Evolutionary conservation across 1,140 invertebrate species (phyloP), one percentile per base, ranked within the genome.

Genomic region (Drosophila trapezifrons): DNA sequence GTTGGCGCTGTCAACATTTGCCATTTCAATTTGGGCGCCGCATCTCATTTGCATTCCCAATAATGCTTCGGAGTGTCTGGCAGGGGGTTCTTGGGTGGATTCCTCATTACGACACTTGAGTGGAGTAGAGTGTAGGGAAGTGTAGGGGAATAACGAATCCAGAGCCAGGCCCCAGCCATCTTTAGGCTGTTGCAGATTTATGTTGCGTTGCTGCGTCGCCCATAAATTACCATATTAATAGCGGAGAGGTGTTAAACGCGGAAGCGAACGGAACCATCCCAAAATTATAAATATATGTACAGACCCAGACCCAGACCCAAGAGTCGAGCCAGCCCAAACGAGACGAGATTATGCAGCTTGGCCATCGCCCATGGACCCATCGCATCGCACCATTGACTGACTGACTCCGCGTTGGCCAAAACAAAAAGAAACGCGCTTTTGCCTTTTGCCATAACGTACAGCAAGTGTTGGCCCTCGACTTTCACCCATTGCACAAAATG

Each of bases 11-110:
- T 76, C 73, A 70, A 78, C 74, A 78, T 78, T 78, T 78, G 75
- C 76, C 74, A 78, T 78, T 78, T 78, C 76, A 78, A 78, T 78
- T 77, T 77, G 65, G 75, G 75, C 52, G 74, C 74, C 74, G 75
- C 75, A 77, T 77, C 75, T 76, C 76, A 78, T 78, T 78, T 78
- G 76, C 76, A 78, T 78, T 71, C 42, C 43, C 75, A 77, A 77
- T 77, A 76, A 76, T 22, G 29, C 38, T 25, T 7, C 5, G 10
- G 27, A 10, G 25, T 12, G 9, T 15, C 17, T 17, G 42, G 38
- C 29, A 35, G 22, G n/a, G 56, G 22, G 27, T 45, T 32, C 15
- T 18, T n/a, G 51, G 51, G 35, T 13, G 57, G 58, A 46, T 49
- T 56, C 56, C 57, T 77, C 75, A 77, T 77, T 77, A 77, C 76